phyloP scores from a whole-genome alignment of 92 coral and sea anemone species.

The Zoanthus gigantus region DNA sequence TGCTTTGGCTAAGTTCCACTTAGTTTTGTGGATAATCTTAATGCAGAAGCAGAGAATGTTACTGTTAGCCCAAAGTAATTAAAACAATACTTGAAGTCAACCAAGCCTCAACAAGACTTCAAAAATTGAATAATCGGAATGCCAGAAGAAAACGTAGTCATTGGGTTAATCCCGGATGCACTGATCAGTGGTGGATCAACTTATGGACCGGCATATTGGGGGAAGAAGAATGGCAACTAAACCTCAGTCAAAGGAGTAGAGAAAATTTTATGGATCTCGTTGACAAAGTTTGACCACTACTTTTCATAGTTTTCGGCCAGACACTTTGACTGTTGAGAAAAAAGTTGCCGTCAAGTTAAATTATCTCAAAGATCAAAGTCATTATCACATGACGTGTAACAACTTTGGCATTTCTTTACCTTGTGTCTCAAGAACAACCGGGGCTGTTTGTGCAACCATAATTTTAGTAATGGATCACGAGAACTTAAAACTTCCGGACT shows the following conservation, averaged over 20 bases:
- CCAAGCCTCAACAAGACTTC: background rate
- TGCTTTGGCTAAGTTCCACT: no score
- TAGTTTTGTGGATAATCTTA: no score
- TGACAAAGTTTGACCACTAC: constrained; percentile 22
- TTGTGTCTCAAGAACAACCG: constrained; percentile 53
- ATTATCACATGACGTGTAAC: constrained; percentile 64
- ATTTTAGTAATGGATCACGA: constrained; percentile 55
- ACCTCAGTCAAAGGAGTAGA: constrained; percentile 45
- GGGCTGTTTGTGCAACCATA: constrained; percentile 57
- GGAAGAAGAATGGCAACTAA: constrained; percentile 49
- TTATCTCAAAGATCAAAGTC: constrained; percentile 55
- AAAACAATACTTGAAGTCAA: constrained; percentile 33
- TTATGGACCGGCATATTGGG: constrained; percentile 47
- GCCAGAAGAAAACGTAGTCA: constrained; percentile 48
- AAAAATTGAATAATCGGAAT: constrained; percentile 26
- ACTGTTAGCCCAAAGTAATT: background rate
- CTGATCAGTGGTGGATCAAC: constrained; percentile 45
- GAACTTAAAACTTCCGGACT: constrained; percentile 55
- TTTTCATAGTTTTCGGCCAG: constrained; percentile 37
- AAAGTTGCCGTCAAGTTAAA: constrained; percentile 51
- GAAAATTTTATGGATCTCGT: constrained; percentile 27
- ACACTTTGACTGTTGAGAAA: constrained; percentile 50
- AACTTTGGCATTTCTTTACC: constrained; percentile 57
- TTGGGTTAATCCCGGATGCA: background rate
- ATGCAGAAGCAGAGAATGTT: constrained; percentile 18